These are phyloP conservation scores for Junonia oenone DNA, from an alignment of 2,888 invertebrate species.

Conservation along the genomic window DNA sequence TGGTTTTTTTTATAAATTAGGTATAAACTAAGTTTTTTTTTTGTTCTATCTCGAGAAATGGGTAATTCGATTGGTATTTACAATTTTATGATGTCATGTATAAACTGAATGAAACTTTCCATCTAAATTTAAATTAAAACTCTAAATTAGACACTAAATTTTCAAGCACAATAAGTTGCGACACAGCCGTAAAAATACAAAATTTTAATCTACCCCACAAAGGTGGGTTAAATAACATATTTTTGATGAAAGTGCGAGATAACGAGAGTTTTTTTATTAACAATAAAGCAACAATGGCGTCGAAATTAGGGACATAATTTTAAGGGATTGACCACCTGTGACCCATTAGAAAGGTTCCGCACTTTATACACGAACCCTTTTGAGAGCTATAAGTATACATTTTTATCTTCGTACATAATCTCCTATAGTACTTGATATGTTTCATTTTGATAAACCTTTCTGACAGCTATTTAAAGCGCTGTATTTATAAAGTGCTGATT, in stretches of 20 bases:
- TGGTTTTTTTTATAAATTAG: too few relatives aligned
- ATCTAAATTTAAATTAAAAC: neutral
- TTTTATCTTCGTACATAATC: neutral
- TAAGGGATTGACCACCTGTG: conserved; percentile 26
- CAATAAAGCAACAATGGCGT: conserved; percentile 13
- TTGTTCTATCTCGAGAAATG: too few relatives aligned
- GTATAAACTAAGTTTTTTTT: too few relatives aligned
- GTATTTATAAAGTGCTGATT: neutral
- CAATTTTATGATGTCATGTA: too few relatives aligned
- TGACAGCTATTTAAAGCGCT: too few relatives aligned
- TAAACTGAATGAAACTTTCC: neutral
- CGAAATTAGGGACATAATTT: conserved; percentile 19
- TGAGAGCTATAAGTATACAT: neutral
- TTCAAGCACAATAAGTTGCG: neutral
- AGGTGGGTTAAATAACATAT: neutral
- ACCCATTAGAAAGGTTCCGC: conserved; percentile 9
- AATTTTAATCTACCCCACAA: neutral
- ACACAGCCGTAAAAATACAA: neutral
- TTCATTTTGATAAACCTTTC: neutral
- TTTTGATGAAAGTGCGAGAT: neutral
- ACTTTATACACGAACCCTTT: conserved; percentile 17
- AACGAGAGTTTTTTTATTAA: conserved; percentile 2
- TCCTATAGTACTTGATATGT: neutral
- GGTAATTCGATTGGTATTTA: too few relatives aligned
- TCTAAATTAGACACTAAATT: neutral